Percentiles rank a stretch among this genome's conserved stretches.
These are phyloP conservation scores for Apodemia mormo DNA, from an alignment of 2,888 invertebrate genomes.

Conservation along the genomic window DNA sequence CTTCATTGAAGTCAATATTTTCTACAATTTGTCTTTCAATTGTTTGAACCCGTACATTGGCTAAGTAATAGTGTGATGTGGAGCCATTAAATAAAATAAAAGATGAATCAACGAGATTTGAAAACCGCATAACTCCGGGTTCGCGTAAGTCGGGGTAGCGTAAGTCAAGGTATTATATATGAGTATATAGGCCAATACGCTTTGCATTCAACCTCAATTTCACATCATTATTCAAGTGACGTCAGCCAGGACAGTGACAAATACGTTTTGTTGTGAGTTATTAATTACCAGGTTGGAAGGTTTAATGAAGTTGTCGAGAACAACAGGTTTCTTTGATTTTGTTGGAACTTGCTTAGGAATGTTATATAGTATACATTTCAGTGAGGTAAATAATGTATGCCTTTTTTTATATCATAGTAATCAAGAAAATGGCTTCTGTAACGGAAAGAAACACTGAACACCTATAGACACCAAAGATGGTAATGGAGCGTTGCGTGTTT, in stretches of 20 bases:
- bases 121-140: no score
- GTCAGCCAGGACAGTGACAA: slow-evolving; percentile 9
- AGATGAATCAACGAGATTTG: no score
- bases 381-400: not conserved
- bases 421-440: no score
- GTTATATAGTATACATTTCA: not conserved
- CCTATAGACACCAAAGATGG: not conserved
- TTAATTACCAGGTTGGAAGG: not conserved
- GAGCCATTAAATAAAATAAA: no score
- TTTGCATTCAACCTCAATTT: not conserved
- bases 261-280: slow-evolving; percentile 5
- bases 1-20: no score
- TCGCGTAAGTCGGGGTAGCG: no score
- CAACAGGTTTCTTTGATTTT: slow-evolving; percentile 9
- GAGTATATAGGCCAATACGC: not conserved
- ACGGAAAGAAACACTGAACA: not conserved
- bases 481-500: no score
- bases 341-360: not conserved
- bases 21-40: no score
- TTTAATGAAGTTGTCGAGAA: slow-evolving; percentile 2
- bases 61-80: no score
- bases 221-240: not conserved
- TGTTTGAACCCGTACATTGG: no score
- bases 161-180: no score
- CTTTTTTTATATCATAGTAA: not conserved